Conservation (phyloP, 2,888 invertebrate species). For the Tenthredo amoena region DNA sequence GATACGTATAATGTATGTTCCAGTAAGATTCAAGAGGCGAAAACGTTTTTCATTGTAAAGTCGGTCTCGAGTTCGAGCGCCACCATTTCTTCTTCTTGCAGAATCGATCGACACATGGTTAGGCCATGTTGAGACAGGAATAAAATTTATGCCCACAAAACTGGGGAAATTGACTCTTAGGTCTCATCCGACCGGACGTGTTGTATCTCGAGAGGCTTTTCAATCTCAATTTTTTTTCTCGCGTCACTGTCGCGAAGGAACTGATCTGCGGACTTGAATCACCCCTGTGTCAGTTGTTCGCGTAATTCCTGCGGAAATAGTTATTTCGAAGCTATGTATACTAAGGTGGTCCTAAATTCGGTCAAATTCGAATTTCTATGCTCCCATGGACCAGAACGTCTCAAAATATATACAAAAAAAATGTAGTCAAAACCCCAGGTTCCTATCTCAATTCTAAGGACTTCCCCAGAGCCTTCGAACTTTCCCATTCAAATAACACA, state of each 20-base stretch:
- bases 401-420: too few relatives aligned
- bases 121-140: slow-evolving; percentile 30
- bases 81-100: background rate
- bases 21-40: background rate
- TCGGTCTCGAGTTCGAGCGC: slow-evolving; percentile 1
- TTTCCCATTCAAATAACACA: too few relatives aligned
- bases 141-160: slow-evolving; percentile 19
- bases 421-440: too few relatives aligned
- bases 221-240: slow-evolving; percentile 10
- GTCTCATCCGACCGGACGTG: background rate
- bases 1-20: background rate
- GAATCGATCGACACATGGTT: background rate
- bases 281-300: background rate
- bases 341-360: too few relatives aligned
- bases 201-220: slow-evolving; percentile 13
- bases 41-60: slow-evolving; percentile 12
- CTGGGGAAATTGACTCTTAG: slow-evolving; percentile 9
- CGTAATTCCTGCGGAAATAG: background rate
- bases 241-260: background rate
- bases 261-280: background rate
- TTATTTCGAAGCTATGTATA: background rate
- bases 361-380: too few relatives aligned
- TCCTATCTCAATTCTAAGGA: too few relatives aligned
- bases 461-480: too few relatives aligned
- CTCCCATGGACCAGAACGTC: too few relatives aligned